Evolutionary conservation across 2,113 vertebrate genomes (phyloP), one percentile per base, ranked within the genome.

Genomic region (Sula dactylatra): DNA sequence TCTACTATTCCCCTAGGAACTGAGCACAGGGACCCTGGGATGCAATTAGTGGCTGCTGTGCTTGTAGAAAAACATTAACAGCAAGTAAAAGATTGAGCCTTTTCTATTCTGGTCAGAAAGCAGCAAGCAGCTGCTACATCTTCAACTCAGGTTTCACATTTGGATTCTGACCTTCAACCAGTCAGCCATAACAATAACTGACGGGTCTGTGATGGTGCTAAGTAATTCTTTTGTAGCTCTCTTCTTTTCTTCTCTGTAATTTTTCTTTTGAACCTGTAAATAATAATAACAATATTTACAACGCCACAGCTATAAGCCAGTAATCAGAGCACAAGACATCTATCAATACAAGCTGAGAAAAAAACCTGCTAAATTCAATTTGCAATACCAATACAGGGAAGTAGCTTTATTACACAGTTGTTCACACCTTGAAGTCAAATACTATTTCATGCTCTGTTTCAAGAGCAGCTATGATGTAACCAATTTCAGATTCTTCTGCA

Each of bases 181-280:
- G 97, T 99, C 99, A 36, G 99, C 98, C 99, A 99, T 99, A 96
- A 99, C 99, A 82, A 99, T 99, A 96, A 99, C 99, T 31, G 99
- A 99, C 25, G 99, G 99, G 90, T 99, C 99, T 3, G 99, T 99
- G 98, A 99, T 99, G 34, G 99, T 99, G 95, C 99, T 99, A 85
- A 99, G 99, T 69, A 99, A 97, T 97, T 99, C 99, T 96, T 99
- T 99, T 1, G 99, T 99, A 36, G 99, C 99, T 93, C 99, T 98
- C 96, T 99, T 99, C 98, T 99, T 99, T 95, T 99, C 99, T 93
- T 99, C 99, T 88, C 99, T 98, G 97, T 99, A 99, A 98, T 99
- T 99, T 96, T 99, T 99, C 98, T 99, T 99, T 97, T 99, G 99
- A 78, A 99, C 99, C 99, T 99, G 91, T 88, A 97, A 97, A 45